Base-by-base conservation (phyloP, 2,888 invertebrate species). In the Balanococcus diminutus region DNA sequence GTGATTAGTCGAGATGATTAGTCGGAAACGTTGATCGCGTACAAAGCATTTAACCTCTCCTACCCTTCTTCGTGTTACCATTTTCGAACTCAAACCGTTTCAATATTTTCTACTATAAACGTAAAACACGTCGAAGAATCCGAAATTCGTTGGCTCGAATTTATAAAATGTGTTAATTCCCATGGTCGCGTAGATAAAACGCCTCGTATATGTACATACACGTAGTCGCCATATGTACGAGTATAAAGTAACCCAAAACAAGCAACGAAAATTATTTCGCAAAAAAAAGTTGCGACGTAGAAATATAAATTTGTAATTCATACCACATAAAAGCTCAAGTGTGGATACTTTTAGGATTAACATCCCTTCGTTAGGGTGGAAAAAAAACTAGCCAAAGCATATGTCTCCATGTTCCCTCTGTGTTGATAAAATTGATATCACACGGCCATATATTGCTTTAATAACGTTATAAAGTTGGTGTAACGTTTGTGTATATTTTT, bases 341-440 rank as follows among this genome's bases (percentile, higher is more conserved):
- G 75, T 79, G 75, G 75, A 79, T 79, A 79, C 36, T 79, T 79
- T 36, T 36, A 36, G 75, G 75, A 79, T 79, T 79, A 79, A 79
- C 32, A 67, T 67, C 67, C 67, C 67, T 79, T 79, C 36, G 75
- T 79, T 79, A 36, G 75, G 75, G 75, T 32, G 25, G 36, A 36
- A 79, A 79, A 61, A 61, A 79, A 79, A 79, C 75, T 79, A 14
- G 14, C 19, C 22, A 36, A 36, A 79, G 75, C 75, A 79, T 79
- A 79, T 79, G 75, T 79, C 36, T 32, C 75, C 36, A 19, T 36
- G 28, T 36, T 36, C 75, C 75, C 75, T 79, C 75, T 79, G 16
- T 31, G 67, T 79, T 79, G 75, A 79, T 79, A 79, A 79, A 79
- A 79, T 79, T 79, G 75, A 79, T 79, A 79, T 79, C 67, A 67